These are phyloP conservation scores for Paramuricea clavata DNA, from an alignment of 92 coral and sea anemone species.

Conservation along the genomic window DNA sequence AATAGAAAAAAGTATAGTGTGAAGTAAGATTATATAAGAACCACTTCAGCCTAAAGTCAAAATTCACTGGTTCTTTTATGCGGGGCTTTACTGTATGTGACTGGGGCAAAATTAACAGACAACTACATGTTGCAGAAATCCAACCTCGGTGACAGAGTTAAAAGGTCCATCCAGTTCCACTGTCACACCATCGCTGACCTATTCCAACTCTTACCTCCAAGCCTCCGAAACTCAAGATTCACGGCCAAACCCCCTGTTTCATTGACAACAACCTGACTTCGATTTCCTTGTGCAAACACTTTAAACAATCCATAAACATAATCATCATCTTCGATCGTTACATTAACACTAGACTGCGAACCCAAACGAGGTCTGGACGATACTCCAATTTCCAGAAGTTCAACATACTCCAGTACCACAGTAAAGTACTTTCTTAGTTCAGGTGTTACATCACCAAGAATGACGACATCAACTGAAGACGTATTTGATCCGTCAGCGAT, in stretches of 20 bases:
- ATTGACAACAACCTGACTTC: conserved; percentile 73
- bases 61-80: too few species aligned
- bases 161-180: neutral
- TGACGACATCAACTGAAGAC: conserved; percentile 71
- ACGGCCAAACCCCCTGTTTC: conserved; percentile 74
- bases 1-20: too few species aligned
- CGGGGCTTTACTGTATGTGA: too few species aligned
- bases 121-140: too few species aligned
- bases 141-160: neutral
- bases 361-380: conserved; percentile 78
- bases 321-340: conserved; percentile 84
- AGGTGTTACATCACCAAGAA: conserved; percentile 79
- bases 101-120: too few species aligned
- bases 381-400: conserved; percentile 62
- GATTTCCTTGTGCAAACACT: conserved; percentile 75
- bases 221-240: conserved; percentile 71
- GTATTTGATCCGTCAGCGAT: conserved; percentile 73
- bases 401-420: conserved; percentile 77
- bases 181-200: too few species aligned
- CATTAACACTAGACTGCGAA: conserved; percentile 64
- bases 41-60: too few species aligned
- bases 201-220: conserved; percentile 72
- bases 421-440: conserved; percentile 83
- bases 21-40: too few species aligned
- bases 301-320: conserved; percentile 89